These are phyloP conservation scores for Astreopora myriophthalma DNA, from an alignment of 64 coral and sea anemone species.

Conservation along the genomic window DNA sequence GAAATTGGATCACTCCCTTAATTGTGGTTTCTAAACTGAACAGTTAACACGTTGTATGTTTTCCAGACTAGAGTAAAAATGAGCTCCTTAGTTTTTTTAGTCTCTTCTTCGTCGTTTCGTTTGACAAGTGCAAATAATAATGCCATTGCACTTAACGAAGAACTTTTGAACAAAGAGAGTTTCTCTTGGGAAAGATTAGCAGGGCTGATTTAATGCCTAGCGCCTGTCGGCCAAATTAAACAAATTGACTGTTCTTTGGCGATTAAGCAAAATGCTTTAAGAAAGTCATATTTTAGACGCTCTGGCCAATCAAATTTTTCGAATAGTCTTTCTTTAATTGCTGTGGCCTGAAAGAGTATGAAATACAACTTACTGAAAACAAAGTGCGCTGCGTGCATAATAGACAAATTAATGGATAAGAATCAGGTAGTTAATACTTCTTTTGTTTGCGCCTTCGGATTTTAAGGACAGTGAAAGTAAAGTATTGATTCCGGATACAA, in stretches of 20 bases:
- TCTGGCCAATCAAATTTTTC: not conserved
- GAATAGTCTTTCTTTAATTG: not conserved
- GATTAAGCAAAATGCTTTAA: not conserved
- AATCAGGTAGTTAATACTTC: slow-evolving; percentile 12
- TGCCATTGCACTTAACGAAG: not conserved
- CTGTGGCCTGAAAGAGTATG: not conserved
- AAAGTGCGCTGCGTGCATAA: not conserved
- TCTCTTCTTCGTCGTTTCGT: not conserved
- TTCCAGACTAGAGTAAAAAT: not conserved
- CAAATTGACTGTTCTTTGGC: not conserved
- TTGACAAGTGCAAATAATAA: not conserved
- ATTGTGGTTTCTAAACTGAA: not conserved
- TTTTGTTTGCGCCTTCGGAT: not conserved
- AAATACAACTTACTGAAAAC: not conserved
- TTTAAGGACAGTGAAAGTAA: not conserved
- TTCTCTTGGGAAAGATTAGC: slow-evolving; percentile 45
- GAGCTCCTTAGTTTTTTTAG: not conserved
- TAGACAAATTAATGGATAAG: not conserved
- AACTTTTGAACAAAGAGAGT: not conserved
- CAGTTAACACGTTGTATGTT: not conserved
- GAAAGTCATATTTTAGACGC: not conserved
- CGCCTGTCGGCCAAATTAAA: not conserved
- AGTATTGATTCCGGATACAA: slow-evolving; percentile 3
- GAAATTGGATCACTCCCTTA: not conserved
- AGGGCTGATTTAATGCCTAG: not conserved